Evolutionary conservation across 1,140 invertebrate genomes (phyloP).

Genomic region (Drosophila bocqueti): DNA sequence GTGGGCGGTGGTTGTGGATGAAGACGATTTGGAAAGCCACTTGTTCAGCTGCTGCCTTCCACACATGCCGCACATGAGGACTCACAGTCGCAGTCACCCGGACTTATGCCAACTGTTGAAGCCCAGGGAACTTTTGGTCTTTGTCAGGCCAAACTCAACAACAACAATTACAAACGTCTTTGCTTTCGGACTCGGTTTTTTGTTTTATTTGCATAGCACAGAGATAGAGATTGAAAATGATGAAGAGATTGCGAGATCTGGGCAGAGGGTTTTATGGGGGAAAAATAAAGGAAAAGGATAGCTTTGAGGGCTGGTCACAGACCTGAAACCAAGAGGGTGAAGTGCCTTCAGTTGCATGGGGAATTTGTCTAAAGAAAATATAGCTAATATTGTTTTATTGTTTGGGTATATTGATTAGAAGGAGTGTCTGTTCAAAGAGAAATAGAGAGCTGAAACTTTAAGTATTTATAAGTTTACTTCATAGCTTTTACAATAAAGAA

Average conservation of each 20-base stretch:
- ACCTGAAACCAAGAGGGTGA: background rate
- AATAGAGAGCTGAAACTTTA: background rate
- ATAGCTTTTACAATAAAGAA: background rate
- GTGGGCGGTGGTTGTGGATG: conserved; percentile 1
- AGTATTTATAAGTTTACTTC: background rate
- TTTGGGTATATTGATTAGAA: conserved; percentile 11
- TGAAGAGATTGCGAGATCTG: conserved; percentile 23
- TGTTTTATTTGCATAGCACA: conserved; percentile 70
- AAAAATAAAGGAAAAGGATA: background rate
- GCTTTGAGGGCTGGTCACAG: background rate
- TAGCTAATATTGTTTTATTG: conserved; percentile 53
- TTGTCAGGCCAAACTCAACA: conserved; percentile 60
- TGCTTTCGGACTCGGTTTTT: conserved; percentile 19
- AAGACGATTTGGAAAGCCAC: conserved; percentile 31
- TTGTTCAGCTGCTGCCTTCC: conserved; percentile 43
- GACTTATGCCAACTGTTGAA: conserved; percentile 66
- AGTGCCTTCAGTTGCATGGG: conserved; percentile 50
- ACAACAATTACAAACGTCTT: conserved; percentile 56
- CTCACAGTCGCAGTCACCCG: conserved; percentile 10
- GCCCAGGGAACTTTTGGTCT: conserved; percentile 64
- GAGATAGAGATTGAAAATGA: conserved; percentile 31
- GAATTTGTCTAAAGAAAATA: conserved; percentile 59
- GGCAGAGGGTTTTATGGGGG: background rate
- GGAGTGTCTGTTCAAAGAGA: background rate
- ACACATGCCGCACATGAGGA: conserved; percentile 51